These are phyloP conservation scores for Axea sp. DNA, from an alignment of 2,888 invertebrate species.

Conservation along the genomic window DNA sequence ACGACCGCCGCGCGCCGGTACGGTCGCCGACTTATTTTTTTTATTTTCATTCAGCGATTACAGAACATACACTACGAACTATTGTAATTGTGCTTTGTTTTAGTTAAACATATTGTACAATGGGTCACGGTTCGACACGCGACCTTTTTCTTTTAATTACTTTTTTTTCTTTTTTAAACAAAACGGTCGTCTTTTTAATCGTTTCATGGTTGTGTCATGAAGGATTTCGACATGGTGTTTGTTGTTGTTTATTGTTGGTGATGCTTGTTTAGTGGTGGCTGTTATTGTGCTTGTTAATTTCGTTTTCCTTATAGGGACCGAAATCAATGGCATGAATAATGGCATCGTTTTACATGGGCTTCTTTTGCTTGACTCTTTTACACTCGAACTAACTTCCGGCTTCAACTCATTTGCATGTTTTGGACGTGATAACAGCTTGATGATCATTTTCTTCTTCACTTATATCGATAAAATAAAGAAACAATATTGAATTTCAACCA, in stretches of 20 bases:
- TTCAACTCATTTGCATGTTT: slow-evolving; percentile 41
- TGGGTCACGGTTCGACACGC: slow-evolving; percentile 73
- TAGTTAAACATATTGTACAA: slow-evolving; percentile 76
- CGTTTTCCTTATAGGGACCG: slow-evolving; percentile 69
- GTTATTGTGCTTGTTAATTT: slow-evolving; percentile 59
- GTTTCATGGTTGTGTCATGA: slow-evolving; percentile 73
- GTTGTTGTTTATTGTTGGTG: slow-evolving; percentile 60
- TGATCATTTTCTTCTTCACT: slow-evolving; percentile 28
- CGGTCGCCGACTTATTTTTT: slow-evolving; percentile 63
- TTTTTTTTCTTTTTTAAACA: slow-evolving; percentile 60
- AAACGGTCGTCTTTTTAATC: slow-evolving; percentile 73
- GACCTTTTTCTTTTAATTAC: slow-evolving; percentile 63
- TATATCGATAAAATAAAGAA: slow-evolving; percentile 23
- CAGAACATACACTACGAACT: slow-evolving; percentile 80
- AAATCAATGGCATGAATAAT: slow-evolving; percentile 49
- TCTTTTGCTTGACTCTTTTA: slow-evolving; percentile 26
- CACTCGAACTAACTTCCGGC: slow-evolving; percentile 45
- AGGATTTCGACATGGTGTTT: slow-evolving; percentile 71
- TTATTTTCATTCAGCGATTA: slow-evolving; percentile 76
- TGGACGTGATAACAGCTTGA: slow-evolving; percentile 44
- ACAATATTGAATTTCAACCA: too few species aligned
- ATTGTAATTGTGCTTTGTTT: slow-evolving; percentile 71
- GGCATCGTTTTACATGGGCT: slow-evolving; percentile 42
- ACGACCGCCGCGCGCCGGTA: slow-evolving; percentile 68
- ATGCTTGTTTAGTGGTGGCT: slow-evolving; percentile 54